Evolutionary conservation across 2,113 vertebrate species (phyloP).

Genomic region (Laticauda laticaudata): DNA sequence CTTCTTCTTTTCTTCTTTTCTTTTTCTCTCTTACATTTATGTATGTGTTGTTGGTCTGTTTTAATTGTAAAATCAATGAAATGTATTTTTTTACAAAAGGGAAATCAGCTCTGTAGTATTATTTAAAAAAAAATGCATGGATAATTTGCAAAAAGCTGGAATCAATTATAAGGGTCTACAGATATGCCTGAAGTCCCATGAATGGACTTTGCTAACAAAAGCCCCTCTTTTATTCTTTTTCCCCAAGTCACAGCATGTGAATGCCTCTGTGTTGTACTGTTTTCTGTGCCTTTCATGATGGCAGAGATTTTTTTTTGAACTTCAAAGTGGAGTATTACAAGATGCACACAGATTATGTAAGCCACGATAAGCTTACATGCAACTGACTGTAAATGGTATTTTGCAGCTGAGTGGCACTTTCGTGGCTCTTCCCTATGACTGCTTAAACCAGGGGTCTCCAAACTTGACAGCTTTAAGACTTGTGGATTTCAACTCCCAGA

Average conservation of each 20-base stretch:
- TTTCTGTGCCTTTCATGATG: background rate
- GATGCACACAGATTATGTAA: background rate
- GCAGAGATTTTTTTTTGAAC: background rate
- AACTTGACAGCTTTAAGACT: no score
- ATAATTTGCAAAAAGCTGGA: background rate
- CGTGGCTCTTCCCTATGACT: background rate
- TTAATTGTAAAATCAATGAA: no score
- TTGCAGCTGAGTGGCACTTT: background rate
- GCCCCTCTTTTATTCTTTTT: background rate
- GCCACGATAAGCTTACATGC: background rate
- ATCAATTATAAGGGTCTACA: background rate
- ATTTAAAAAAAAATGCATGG: background rate
- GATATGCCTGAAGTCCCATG: background rate
- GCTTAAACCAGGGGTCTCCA: background rate
- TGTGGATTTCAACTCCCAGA: no score
- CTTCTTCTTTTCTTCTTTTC: no score
- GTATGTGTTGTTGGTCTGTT: no score
- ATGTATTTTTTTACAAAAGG: constrained; percentile 45
- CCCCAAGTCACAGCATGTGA: background rate
- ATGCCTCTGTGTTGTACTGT: background rate
- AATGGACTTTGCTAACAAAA: background rate
- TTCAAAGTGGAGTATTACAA: background rate
- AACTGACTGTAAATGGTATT: background rate
- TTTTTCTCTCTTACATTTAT: no score
- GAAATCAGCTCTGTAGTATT: constrained; percentile 70